A percentile compares a stretch with the other conserved stretches of the same genome.
These are phyloP conservation scores for Limnephilus auricula DNA, from an alignment of 2,888 invertebrate species.

Conservation along the genomic window DNA sequence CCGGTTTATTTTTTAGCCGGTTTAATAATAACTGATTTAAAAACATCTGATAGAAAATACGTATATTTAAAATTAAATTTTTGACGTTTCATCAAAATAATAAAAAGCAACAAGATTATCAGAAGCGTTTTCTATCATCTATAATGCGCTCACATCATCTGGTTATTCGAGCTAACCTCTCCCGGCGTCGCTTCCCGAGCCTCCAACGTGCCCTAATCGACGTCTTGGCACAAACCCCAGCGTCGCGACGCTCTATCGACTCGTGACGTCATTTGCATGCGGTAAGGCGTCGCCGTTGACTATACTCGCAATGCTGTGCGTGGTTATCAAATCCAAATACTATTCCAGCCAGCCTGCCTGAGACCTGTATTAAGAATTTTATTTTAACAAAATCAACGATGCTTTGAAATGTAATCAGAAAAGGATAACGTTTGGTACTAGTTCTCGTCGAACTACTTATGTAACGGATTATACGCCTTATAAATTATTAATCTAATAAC, in stretches of 20 bases:
- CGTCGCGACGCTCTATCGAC: constrained; percentile 27
- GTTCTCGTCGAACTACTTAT: too few species aligned
- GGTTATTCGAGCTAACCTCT: not conserved
- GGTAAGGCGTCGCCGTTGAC: constrained; percentile 17
- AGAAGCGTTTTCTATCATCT: not conserved
- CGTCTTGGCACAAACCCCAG: not conserved
- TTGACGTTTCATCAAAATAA: not conserved
- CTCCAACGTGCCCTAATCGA: constrained; percentile 25
- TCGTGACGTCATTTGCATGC: constrained; percentile 36
- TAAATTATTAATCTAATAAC: too few species aligned
- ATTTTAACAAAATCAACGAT: not conserved
- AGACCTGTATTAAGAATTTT: not conserved
- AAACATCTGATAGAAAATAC: too few species aligned
- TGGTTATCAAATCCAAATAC: not conserved
- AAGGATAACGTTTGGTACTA: not conserved
- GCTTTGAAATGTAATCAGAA: not conserved
- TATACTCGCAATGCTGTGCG: not conserved
- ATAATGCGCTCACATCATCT: not conserved
- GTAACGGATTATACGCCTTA: too few species aligned
- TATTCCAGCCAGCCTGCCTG: not conserved
- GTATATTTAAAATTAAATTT: too few species aligned
- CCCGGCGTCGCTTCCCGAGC: not conserved
- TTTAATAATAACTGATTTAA: too few species aligned
- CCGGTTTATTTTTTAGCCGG: too few species aligned
- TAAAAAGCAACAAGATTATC: not conserved